These are phyloP conservation scores for Nothocercus nigrocapillus DNA, from an alignment of 2,113 vertebrate species.

Conservation along the genomic window DNA sequence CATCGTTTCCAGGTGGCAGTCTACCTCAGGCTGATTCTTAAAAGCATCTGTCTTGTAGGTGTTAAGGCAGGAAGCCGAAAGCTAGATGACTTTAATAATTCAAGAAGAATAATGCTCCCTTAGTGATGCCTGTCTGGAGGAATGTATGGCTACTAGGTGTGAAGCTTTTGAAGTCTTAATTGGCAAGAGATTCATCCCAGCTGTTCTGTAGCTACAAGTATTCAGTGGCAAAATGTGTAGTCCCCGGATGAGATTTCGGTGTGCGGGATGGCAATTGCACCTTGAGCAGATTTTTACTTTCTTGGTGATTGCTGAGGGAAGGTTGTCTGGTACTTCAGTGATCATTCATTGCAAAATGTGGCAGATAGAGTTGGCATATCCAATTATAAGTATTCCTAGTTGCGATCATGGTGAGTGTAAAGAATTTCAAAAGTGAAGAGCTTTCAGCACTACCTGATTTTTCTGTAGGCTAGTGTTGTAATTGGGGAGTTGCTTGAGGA, in stretches of 20 bases:
- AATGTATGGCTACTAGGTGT: background rate
- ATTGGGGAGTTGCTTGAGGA: background rate
- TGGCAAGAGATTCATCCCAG: conserved; percentile 1
- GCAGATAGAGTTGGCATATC: background rate
- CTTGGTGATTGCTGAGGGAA: background rate
- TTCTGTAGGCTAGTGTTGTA: background rate
- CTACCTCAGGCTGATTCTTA: conserved; percentile 39
- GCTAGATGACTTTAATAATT: conserved; percentile 32
- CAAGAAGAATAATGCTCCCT: conserved; percentile 16
- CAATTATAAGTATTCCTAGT: background rate
- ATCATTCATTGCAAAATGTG: background rate
- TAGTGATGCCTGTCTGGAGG: conserved; percentile 18
- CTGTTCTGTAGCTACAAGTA: background rate
- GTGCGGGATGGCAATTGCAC: background rate
- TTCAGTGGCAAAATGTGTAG: background rate
- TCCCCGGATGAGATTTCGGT: background rate
- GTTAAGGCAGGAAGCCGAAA: conserved; percentile 10
- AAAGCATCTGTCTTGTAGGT: conserved; percentile 5
- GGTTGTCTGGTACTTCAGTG: background rate
- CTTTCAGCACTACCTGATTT: background rate
- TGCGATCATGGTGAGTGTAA: background rate
- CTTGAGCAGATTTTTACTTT: background rate
- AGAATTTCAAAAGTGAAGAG: background rate
- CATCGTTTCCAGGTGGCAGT: conserved; percentile 17
- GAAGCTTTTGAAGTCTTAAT: conserved; percentile 45